Evolutionary conservation across 2,888 invertebrate species (phyloP), one percentile per base, ranked within the genome.

Genomic region (Xestia sexstrigata): DNA sequence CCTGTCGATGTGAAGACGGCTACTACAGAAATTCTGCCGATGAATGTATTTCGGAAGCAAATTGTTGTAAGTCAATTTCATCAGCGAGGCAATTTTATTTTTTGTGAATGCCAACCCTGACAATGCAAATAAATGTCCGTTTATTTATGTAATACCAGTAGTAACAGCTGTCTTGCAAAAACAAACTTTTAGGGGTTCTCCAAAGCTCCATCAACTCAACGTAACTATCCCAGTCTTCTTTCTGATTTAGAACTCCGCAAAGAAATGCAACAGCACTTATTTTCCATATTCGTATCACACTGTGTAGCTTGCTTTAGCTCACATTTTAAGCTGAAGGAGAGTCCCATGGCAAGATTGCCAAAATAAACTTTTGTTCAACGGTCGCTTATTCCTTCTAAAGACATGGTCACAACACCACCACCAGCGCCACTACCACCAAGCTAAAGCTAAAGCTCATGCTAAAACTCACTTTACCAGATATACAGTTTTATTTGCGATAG

Each of bases 41-140:
- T 13, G 69, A 88, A 45, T 91, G 91, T 68, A 88, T 91, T 15
- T 79, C 85, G 11, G 79, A 80, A 79, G 79, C 67, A 20, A 72
- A 91, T 52, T 91, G 91, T 74, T 74, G 90, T 90, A 84, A 88
- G 90, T 91, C 62, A 35, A 35, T 35, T 2, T 52, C 0, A 0
- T 23, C 2, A 3, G 8, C 35, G 35, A 35, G 35, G 35, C 35
- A 35, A 35, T 35, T 35, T 35, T 4, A 5, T 35, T 35, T 35
- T 35, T 35, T 35, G 5, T 35, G 35, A 35, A 35, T 35, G 35
- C 35, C 35, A 35, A 35, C 4, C 35, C 35, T 35, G 35, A 35
- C 35, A 35, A 35, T 52, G 11, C 11, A 52, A 23, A 52, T 52
- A 52, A 23, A 23, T 49, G 47, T 6, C 17, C 23, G 15, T 42